Conservation (phyloP, 2,888 invertebrate species). For the Esperia sulphurella region DNA sequence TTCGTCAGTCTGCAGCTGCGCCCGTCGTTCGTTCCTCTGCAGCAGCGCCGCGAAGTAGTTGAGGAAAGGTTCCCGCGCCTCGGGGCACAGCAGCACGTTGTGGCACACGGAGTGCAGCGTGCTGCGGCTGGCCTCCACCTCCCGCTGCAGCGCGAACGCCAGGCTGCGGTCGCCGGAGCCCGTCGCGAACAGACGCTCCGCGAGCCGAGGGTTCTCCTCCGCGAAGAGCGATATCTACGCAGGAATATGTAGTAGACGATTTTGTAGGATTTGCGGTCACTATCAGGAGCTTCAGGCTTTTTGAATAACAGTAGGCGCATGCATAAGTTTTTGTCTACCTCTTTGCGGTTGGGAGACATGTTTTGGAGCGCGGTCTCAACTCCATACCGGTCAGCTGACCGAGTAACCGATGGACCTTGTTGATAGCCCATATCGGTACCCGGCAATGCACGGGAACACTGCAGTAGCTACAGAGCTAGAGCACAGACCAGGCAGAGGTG, state of each 20-base stretch:
- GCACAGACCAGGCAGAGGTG: too few species aligned
- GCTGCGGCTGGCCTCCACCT: conserved; percentile 87
- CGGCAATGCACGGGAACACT: too few species aligned
- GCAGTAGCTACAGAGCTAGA: too few species aligned
- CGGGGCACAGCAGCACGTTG: conserved; percentile 88
- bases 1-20: conserved; percentile 95
- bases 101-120: conserved; percentile 91
- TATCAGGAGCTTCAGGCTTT: too few species aligned
- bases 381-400: too few species aligned
- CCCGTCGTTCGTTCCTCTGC: conserved; percentile 89
- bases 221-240: conserved; percentile 88
- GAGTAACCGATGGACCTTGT: too few species aligned
- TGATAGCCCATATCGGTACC: too few species aligned
- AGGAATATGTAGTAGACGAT: background rate
- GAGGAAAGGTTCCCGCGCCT: conserved; percentile 88
- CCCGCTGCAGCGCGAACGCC: conserved; percentile 85
- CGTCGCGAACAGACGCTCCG: conserved; percentile 82
- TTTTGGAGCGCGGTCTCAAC: too few species aligned
- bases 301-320: too few species aligned
- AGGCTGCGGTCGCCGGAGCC: conserved; percentile 82
- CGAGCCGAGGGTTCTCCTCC: conserved; percentile 94
- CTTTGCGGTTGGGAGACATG: too few species aligned
- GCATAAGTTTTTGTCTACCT: too few species aligned
- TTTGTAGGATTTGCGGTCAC: too few species aligned
- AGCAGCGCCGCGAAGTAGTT: conserved; percentile 89